Percentiles rank a stretch among this genome's conserved stretches.
Evolutionary conservation across 1,140 invertebrate genomes (phyloP).

Genomic region (Pollicipes pollicipes): DNA sequence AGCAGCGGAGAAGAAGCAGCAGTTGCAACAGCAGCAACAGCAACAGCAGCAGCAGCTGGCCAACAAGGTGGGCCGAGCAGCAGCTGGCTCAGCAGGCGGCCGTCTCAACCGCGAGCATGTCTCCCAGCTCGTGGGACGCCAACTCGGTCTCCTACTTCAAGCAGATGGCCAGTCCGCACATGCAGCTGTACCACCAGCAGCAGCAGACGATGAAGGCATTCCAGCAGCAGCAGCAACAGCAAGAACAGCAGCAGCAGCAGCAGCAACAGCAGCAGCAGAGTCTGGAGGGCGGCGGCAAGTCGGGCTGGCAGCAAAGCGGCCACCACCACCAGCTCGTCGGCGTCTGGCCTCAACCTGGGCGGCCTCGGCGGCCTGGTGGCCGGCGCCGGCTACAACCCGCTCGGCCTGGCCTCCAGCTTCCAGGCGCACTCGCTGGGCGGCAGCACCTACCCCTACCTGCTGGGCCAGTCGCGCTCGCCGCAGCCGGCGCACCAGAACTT

Average conservation of each 20-base stretch:
- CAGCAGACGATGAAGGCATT: conserved; percentile 1
- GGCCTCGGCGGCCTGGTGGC: conserved; percentile 2
- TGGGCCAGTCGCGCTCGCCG: conserved; percentile 13
- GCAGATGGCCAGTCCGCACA: conserved; percentile 1
- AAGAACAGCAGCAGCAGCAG: neutral
- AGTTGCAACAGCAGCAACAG: no score
- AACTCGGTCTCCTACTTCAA: conserved; percentile 2
- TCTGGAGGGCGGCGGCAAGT: neutral
- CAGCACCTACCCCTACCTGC: neutral
- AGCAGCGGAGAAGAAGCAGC: neutral
- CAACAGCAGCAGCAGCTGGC: neutral
- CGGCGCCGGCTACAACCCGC: conserved; percentile 1
- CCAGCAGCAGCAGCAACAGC: neutral
- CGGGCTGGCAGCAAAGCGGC: neutral
- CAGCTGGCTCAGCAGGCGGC: neutral
- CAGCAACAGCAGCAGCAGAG: neutral
- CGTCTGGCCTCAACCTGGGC: neutral
- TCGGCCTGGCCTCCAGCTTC: neutral
- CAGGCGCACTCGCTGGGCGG: neutral
- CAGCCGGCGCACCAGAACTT: conserved; percentile 17
- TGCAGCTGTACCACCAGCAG: conserved; percentile 2
- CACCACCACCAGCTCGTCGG: neutral
- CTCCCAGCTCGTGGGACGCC: neutral
- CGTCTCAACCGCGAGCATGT: neutral
- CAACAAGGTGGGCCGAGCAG: neutral